Percentiles rank a stretch among this genome's conserved stretches.
These are phyloP conservation scores for Aphis craccivora DNA, from an alignment of 1,140 invertebrate species.

Conservation along the genomic window DNA sequence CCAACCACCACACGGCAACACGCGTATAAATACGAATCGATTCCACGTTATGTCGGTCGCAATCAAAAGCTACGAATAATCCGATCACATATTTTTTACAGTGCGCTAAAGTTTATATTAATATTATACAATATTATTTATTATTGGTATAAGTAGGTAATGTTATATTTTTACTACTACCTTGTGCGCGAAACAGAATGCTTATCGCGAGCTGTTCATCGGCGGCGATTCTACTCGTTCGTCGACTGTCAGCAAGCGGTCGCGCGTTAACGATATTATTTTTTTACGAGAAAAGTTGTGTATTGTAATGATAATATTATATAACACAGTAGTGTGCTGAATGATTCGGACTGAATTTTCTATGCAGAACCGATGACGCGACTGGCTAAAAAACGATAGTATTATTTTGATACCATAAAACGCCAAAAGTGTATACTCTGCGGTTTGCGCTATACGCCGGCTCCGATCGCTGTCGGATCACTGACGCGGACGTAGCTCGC, in stretches of 20 bases:
- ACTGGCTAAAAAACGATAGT: not conserved
- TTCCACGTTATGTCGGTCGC: not conserved
- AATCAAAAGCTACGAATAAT: not conserved
- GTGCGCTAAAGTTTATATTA: not conserved
- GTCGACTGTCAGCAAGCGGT: not conserved
- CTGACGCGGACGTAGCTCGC: not conserved
- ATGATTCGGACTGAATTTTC: not conserved
- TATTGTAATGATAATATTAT: not conserved
- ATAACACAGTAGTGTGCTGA: not conserved
- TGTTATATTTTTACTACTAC: slow-evolving; percentile 12
- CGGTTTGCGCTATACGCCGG: not conserved
- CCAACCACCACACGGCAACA: no score
- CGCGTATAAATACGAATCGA: not conserved
- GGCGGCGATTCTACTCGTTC: not conserved
- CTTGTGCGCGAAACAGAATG: not conserved
- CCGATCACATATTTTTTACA: not conserved
- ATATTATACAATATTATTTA: not conserved
- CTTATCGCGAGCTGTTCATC: not conserved
- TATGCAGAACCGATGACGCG: not conserved
- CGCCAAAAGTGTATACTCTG: not conserved
- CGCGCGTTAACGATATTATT: not conserved
- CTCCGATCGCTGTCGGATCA: not conserved
- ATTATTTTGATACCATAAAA: not conserved
- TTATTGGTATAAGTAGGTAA: not conserved
- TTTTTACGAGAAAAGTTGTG: not conserved